Evolutionary conservation across 2,113 vertebrate species (phyloP).

Genomic region (Proteles cristata): DNA sequence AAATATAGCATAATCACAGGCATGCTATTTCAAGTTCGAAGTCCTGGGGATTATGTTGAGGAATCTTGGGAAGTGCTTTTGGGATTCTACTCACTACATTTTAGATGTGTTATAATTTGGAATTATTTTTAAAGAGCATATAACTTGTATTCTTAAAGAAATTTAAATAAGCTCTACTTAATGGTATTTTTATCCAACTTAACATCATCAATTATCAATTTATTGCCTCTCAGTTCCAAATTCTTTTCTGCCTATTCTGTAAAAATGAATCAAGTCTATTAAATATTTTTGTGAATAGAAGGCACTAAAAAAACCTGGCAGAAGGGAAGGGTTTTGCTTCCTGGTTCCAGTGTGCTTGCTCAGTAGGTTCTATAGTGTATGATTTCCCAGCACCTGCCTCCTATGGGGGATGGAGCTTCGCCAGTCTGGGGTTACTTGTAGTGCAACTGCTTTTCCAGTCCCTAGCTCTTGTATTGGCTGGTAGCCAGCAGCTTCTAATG

Average conservation of each 20-base stretch:
- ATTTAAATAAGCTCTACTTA: neutral
- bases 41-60: neutral
- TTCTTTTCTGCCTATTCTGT: neutral
- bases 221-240: neutral
- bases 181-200: neutral
- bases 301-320: neutral
- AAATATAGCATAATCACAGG: neutral
- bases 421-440: neutral
- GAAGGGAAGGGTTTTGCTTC: neutral
- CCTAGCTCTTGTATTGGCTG: neutral
- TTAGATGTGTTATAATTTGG: neutral
- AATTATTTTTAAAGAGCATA: neutral
- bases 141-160: neutral
- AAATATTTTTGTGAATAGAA: neutral
- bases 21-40: neutral
- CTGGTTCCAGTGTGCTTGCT: neutral
- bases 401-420: neutral
- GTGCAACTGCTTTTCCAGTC: neutral
- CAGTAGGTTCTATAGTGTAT: neutral
- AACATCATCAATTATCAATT: neutral
- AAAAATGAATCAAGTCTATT: neutral
- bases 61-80: neutral
- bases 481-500: neutral
- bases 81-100: neutral
- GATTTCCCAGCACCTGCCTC: neutral